A percentile compares a stretch with the other conserved stretches of the same genome.
Evolutionary conservation across 1,140 invertebrate species (phyloP).

Genomic region (Leptopilina clavipes): DNA sequence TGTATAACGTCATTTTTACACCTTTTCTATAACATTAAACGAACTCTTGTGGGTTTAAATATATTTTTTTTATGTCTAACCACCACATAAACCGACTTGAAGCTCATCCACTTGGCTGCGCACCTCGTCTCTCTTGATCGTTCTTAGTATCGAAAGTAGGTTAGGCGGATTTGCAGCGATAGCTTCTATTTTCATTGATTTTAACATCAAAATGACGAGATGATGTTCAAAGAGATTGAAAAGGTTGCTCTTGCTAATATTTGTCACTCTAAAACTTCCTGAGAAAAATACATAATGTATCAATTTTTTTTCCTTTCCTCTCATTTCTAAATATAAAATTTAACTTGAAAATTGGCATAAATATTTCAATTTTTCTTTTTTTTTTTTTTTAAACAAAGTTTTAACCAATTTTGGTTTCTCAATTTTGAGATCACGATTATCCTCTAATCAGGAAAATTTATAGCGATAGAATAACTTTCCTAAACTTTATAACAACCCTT

Average conservation of each 20-base stretch:
- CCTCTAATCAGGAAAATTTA: no score
- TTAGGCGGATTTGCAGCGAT: conserved; percentile 11
- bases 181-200: conserved; percentile 19
- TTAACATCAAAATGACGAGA: conserved; percentile 2
- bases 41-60: conserved; percentile 1
- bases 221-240: conserved; percentile 10
- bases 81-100: conserved; percentile 5
- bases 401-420: no score
- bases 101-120: conserved; percentile 10
- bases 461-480: no score
- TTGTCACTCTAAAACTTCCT: not conserved
- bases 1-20: not conserved
- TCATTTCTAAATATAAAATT: no score
- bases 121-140: conserved; percentile 19
- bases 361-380: no score
- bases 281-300: not conserved
- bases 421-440: no score
- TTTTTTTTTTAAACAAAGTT: no score
- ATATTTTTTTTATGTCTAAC: conserved; percentile 21
- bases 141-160: conserved; percentile 23
- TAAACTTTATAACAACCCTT: no score
- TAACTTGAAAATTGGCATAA: no score
- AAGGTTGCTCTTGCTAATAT: not conserved
- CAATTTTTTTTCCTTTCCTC: no score
- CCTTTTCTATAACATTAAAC: conserved; percentile 17